phyloP scores from a whole-genome alignment of 1,140 invertebrate genomes.

The Aphidius ervi region DNA sequence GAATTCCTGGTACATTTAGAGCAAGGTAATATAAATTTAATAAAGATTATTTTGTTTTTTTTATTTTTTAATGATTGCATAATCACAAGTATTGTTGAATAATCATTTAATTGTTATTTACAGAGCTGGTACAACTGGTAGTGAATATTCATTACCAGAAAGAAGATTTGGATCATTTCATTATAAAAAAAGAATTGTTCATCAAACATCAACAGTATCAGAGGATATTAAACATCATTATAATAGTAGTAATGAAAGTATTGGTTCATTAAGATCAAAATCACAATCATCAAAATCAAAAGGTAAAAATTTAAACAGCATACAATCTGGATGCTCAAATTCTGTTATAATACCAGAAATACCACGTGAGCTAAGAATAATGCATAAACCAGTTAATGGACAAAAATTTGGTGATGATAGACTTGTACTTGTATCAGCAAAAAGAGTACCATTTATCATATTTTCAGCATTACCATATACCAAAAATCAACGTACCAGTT shows the following conservation, averaged over 20 bases:
- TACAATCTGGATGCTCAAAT: conserved; percentile 36
- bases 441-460: conserved; percentile 73
- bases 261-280: conserved; percentile 53
- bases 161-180: conserved; percentile 52
- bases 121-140: conserved; percentile 60
- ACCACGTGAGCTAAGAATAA: conserved; percentile 45
- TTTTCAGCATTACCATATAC: conserved; percentile 81
- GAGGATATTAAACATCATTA: conserved; percentile 59
- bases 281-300: conserved; percentile 41
- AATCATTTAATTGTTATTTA: conserved; percentile 22
- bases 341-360: conserved; percentile 49
- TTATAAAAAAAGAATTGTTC: conserved; percentile 53
- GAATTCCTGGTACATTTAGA: conserved; percentile 54
- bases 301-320: conserved; percentile 40
- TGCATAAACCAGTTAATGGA: conserved; percentile 55
- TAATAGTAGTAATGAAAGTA: conserved; percentile 71
- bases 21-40: conserved; percentile 53
- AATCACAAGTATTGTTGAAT: background rate
- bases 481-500: conserved; percentile 61
- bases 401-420: conserved; percentile 72
- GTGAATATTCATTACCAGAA: conserved; percentile 57
- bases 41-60: conserved; percentile 4
- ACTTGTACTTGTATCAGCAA: conserved; percentile 67
- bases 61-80: background rate
- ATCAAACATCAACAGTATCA: conserved; percentile 55